Evolutionary conservation across 2,888 invertebrate species (phyloP).

Genomic region (Agrenia bidenticulata): DNA sequence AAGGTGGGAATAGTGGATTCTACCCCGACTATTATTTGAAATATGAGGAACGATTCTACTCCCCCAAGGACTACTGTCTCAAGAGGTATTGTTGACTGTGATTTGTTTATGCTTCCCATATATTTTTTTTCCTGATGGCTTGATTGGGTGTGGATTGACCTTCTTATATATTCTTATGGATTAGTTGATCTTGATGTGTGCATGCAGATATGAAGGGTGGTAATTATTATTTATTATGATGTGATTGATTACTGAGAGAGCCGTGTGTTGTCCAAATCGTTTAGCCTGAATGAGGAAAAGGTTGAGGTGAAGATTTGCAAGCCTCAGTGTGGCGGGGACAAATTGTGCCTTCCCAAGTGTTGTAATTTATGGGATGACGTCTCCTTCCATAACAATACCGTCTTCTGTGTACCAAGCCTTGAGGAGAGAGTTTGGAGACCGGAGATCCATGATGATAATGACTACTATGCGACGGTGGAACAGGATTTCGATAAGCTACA

Average conservation of each 20-base stretch:
- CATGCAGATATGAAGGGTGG: too few relatives aligned
- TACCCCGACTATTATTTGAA: constrained; percentile 40
- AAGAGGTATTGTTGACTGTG: too few relatives aligned
- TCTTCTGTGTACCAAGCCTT: constrained; percentile 31
- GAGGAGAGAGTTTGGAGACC: constrained; percentile 37
- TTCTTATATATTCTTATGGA: too few relatives aligned
- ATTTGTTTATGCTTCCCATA: background rate
- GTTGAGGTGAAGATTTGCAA: constrained; percentile 38
- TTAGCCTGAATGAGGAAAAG: constrained; percentile 34
- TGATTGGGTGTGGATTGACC: too few relatives aligned
- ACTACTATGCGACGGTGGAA: constrained; percentile 30
- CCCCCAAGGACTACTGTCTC: constrained; percentile 39
- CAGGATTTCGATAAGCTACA: constrained; percentile 30
- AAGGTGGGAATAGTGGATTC: constrained; percentile 39
- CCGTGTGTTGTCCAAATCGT: too few relatives aligned
- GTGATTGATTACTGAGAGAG: too few relatives aligned
- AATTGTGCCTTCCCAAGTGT: constrained; percentile 40
- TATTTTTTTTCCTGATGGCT: too few relatives aligned
- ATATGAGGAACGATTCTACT: constrained; percentile 39
- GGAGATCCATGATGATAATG: constrained; percentile 36
- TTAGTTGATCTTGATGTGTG: too few relatives aligned
- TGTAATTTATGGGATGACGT: constrained; percentile 43
- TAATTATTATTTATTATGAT: too few relatives aligned
- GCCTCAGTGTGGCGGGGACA: constrained; percentile 32
- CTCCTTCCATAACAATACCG: constrained; percentile 35